A percentile compares a stretch with the other conserved stretches of the same genome.
Evolutionary conservation across 1,140 invertebrate species (phyloP).

Genomic region (Drosophila pallidifrons): DNA sequence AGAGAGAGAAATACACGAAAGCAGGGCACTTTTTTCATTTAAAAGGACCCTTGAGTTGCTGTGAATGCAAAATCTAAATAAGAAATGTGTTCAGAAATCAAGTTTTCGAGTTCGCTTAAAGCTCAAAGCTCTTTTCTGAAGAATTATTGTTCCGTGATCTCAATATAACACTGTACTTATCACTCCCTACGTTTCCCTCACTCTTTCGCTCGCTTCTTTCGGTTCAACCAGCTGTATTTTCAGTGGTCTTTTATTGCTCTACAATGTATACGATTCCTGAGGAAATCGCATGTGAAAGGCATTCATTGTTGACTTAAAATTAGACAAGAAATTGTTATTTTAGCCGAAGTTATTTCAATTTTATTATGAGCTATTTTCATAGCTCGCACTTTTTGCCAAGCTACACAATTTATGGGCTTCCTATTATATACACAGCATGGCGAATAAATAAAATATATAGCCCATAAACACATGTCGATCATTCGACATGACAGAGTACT

Average conservation of each 20-base stretch:
- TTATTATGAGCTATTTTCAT: conserved; percentile 41
- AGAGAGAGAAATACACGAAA: neutral
- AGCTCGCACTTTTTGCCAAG: conserved; percentile 23
- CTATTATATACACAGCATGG: conserved; percentile 38
- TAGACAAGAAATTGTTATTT: conserved; percentile 28
- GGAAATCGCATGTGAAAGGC: conserved; percentile 19
- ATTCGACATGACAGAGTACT: conserved; percentile 31
- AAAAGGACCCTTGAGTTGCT: neutral
- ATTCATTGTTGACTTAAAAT: conserved; percentile 17
- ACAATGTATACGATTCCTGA: conserved; percentile 1
- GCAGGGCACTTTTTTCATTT: too few species aligned
- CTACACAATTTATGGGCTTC: conserved; percentile 44
- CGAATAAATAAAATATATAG: conserved; percentile 44
- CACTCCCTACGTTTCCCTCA: too few species aligned
- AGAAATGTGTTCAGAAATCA: too few species aligned
- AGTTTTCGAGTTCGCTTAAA: too few species aligned
- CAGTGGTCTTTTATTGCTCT: neutral
- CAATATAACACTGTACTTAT: too few species aligned
- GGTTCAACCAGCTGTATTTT: conserved; percentile 8
- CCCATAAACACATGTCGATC: conserved; percentile 51
- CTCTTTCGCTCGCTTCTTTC: neutral
- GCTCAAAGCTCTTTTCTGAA: too few species aligned
- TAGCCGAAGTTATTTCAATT: conserved; percentile 36
- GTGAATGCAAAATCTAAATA: neutral
- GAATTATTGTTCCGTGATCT: too few species aligned